Evolutionary conservation across 2,888 invertebrate species (phyloP).

Genomic region (Patella caerulea): DNA sequence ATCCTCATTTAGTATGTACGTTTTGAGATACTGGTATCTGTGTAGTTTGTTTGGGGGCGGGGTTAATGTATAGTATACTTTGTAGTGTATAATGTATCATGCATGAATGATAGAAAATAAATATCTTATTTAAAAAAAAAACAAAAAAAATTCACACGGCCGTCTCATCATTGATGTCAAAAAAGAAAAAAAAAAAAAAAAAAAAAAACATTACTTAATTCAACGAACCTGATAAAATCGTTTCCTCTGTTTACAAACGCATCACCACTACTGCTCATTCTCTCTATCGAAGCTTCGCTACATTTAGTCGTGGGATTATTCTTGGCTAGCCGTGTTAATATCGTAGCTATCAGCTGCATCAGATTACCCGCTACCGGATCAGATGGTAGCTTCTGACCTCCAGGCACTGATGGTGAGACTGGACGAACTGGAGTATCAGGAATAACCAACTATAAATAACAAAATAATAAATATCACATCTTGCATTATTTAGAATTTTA

Average conservation of each 20-base stretch:
- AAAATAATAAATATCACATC: not conserved
- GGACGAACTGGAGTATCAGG: constrained; percentile 20
- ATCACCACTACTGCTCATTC: constrained; percentile 63
- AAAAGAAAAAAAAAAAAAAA: no score
- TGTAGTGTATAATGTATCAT: no score
- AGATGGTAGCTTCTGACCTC: constrained; percentile 56
- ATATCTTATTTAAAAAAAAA: no score
- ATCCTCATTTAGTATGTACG: no score
- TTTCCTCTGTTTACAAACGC: constrained; percentile 64
- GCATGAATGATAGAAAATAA: no score
- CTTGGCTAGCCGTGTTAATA: constrained; percentile 65
- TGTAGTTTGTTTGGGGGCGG: no score
- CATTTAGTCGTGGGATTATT: constrained; percentile 61
- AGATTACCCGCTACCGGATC: constrained; percentile 69
- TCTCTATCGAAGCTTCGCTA: constrained; percentile 63
- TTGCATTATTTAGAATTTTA: not conserved
- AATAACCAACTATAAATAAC: constrained; percentile 20
- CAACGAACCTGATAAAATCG: constrained; percentile 70
- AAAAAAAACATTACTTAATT: no score
- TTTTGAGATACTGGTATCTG: no score
- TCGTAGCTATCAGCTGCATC: constrained; percentile 60
- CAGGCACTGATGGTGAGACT: not conserved
- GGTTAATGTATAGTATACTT: no score
- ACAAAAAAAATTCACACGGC: no score
- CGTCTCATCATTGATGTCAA: no score